Evolutionary conservation across 2,113 vertebrate genomes (phyloP).

Genomic region (western clawed frog (Xenopus tropicalis)): UCB_Xtro_10.0 CM004448.2:121179001-121179500

Average conservation of each 20-base stretch:
- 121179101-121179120: conserved; percentile 1
- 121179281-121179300: background rate
- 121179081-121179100: background rate
- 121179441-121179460: too few species aligned
- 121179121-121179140: background rate
- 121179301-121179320: background rate
- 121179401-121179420: too few species aligned
- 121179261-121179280: background rate
- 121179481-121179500: too few species aligned
- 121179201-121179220: background rate
- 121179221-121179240: background rate
- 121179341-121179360: too few species aligned
- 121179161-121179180: background rate
- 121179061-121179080: background rate
- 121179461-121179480: too few species aligned
- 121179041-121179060: background rate
- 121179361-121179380: too few species aligned
- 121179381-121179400: too few species aligned
- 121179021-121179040: background rate
- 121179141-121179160: background rate
- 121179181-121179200: background rate
- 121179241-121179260: background rate
- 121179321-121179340: too few species aligned
- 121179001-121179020: background rate
- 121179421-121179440: too few species aligned